Base-by-base conservation (phyloP, 2,797 vertebrate species). In the Smutsia temminckii region DNA sequence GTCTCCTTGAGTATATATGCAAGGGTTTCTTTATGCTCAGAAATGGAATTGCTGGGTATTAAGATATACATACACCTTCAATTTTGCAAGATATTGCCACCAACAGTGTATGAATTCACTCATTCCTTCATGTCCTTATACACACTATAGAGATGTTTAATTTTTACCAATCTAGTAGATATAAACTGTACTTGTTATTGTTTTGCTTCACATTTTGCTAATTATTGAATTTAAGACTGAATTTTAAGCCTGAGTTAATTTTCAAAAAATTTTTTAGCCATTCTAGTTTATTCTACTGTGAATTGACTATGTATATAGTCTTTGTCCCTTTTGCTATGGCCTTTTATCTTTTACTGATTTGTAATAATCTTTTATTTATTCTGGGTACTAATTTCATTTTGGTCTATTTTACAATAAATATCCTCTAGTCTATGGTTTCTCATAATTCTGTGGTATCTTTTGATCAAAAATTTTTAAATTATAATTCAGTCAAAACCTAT, bases 201-300 rank as follows among this genome's bases (percentile, higher is more conserved):
- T 92, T 96, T 85, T 84, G 57, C n/a, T 95, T 97, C 90, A 8
- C 27, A 53, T 85, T 85, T 95, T 59, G 88, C 68, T 77, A 72
- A 80, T 80, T 81, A 63, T n/a, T 94, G 32, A 59, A 61, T 89
- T 95, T 94, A 93, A 74, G 32, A 25, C 69, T 66, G 25, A 91
- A 75, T 85, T 69, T 94, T 94, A 80, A 85, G 42, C 34, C 23
- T 72, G 51, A 85, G 77, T 85, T 93, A 77, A 42, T 91, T 88
- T 85, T 83, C 55, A 72, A 86, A 74, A 85, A 69, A 66, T 74
- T 85, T 46, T 75, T 42, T 88, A 78, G 40, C 20, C 27, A 46
- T 95, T 40, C 21, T 49, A 8, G 1, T 86, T 77, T 84, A 40
- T 93, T 95, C 53, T 63, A 25, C 8, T 78, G 12, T 85, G 53